phyloP scores from a whole-genome alignment of 2,797 vertebrate genomes.

The Tokudaia muenninki region DNA sequence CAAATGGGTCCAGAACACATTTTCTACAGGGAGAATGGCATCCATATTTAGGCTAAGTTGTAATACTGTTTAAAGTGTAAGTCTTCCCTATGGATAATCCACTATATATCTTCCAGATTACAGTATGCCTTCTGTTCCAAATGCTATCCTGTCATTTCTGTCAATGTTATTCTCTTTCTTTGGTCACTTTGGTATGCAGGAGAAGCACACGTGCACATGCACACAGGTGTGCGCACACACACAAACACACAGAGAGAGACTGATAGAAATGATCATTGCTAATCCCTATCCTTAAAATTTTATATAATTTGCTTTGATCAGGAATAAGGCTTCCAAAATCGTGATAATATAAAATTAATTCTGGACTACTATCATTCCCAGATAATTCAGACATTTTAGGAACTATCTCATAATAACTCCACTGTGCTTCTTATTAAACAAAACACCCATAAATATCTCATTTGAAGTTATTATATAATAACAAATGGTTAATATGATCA shows the following conservation, averaged over 20 bases:
- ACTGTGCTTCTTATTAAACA: conserved; percentile 13
- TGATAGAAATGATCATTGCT: background rate
- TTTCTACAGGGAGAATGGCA: conserved; percentile 32
- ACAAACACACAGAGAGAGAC: background rate
- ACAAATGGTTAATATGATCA: conserved; percentile 45
- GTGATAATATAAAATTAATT: conserved; percentile 41
- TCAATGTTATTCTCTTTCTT: conserved; percentile 61
- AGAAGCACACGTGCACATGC: background rate
- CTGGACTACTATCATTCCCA: background rate
- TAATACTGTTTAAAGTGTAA: conserved; percentile 69
- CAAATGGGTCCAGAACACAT: conserved; percentile 44
- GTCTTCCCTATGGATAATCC: conserved; percentile 65
- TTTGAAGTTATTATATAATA: conserved; percentile 17
- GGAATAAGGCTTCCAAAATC: background rate
- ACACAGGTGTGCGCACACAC: too few species aligned
- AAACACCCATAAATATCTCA: conserved; percentile 9
- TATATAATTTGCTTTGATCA: conserved; percentile 36
- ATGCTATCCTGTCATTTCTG: conserved; percentile 68
- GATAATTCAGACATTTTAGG: background rate
- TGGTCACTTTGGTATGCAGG: conserved; percentile 8
- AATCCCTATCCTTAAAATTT: background rate
- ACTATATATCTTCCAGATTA: conserved; percentile 65
- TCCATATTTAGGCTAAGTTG: conserved; percentile 66
- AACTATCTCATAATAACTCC: background rate
- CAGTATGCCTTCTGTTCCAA: conserved; percentile 60